A percentile compares a stretch with the other conserved stretches of the same genome.
Conservation (phyloP, 2,113 vertebrate genomes). For the Callipepla squamata region DNA sequence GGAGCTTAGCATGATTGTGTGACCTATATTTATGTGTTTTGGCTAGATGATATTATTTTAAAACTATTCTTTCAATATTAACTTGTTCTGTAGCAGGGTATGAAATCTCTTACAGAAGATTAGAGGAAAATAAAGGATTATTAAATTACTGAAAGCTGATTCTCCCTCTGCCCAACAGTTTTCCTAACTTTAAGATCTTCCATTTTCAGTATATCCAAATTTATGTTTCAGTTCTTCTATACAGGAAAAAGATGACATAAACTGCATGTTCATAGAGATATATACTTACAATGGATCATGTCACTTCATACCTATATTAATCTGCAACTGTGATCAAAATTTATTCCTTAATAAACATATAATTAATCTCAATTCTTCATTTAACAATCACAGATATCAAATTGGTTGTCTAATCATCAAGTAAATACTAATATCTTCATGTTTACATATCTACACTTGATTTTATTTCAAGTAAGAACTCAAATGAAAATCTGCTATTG, state of each 20-base stretch:
- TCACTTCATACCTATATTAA: background rate
- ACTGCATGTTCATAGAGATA: background rate
- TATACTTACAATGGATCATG: accelerated
- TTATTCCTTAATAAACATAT: background rate
- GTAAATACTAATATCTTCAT: background rate
- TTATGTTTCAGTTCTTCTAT: background rate
- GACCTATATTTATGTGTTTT: slow-evolving; percentile 42
- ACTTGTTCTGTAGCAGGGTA: background rate
- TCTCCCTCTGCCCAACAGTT: accelerated
- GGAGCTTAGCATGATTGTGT: slow-evolving; percentile 49
- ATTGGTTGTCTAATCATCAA: background rate
- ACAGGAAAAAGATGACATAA: background rate
- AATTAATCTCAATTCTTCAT: background rate
- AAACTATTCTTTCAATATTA: slow-evolving; percentile 37
- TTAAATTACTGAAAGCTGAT: background rate
- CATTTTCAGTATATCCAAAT: background rate
- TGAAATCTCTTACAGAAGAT: background rate
- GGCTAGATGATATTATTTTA: slow-evolving; percentile 52
- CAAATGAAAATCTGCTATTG: background rate
- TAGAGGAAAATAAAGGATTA: background rate
- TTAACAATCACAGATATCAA: background rate
- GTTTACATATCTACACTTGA: background rate
- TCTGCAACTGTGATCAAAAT: background rate
- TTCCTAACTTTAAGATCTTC: background rate
- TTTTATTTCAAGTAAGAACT: background rate